These are phyloP conservation scores for Sphaerophoria taeniata DNA, from an alignment of 2,888 invertebrate genomes.

Conservation along the genomic window DNA sequence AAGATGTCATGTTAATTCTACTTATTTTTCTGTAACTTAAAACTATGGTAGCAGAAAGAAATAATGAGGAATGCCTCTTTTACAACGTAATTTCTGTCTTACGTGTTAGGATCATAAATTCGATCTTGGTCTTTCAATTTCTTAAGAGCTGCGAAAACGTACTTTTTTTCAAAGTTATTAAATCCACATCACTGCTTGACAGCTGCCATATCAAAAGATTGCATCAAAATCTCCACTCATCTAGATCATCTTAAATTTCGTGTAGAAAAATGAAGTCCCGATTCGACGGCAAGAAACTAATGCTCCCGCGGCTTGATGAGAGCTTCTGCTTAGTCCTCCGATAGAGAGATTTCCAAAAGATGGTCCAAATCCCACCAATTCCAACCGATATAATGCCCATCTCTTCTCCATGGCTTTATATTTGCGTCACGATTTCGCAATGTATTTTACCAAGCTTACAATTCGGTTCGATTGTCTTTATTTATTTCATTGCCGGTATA, in stretches of 20 bases:
- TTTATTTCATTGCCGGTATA: slow-evolving; percentile 74
- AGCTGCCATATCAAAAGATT: slow-evolving; percentile 16
- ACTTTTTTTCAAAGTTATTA: neutral
- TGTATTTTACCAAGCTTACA: slow-evolving; percentile 70
- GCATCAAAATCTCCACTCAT: slow-evolving; percentile 40
- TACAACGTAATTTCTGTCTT: too few relatives aligned
- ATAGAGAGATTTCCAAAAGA: slow-evolving; percentile 10
- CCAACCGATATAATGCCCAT: slow-evolving; percentile 53
- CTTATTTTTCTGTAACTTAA: too few relatives aligned
- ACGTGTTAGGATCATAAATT: too few relatives aligned
- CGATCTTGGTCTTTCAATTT: too few relatives aligned
- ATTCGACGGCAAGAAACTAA: slow-evolving; percentile 63
- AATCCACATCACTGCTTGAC: slow-evolving; percentile 10
- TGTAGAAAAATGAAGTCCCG: slow-evolving; percentile 50
- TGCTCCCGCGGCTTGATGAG: slow-evolving; percentile 56
- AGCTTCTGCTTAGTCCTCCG: slow-evolving; percentile 55
- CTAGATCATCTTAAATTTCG: slow-evolving; percentile 66
- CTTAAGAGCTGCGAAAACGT: neutral
- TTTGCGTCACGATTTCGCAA: slow-evolving; percentile 73
- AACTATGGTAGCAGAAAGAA: too few relatives aligned
- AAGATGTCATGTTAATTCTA: too few relatives aligned
- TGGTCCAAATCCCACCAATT: slow-evolving; percentile 22
- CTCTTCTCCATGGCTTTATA: slow-evolving; percentile 65
- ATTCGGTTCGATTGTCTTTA: slow-evolving; percentile 75
- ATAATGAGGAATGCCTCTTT: too few relatives aligned